phyloP scores from a whole-genome alignment of 2,797 vertebrate genomes.

The Manis pentadactyla region DNA sequence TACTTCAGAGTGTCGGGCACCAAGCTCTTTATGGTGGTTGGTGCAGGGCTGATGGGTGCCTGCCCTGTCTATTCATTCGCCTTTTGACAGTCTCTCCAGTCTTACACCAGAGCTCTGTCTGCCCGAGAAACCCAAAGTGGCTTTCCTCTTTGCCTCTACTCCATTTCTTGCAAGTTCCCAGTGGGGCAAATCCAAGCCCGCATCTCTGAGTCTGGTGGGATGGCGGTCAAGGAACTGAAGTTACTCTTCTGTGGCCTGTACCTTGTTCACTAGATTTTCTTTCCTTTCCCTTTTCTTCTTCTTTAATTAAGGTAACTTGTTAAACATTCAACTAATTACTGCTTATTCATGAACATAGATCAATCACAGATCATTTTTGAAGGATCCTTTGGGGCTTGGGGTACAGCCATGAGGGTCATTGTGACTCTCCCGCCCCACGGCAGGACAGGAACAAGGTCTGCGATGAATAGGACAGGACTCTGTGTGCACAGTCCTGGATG shows the following conservation, averaged over 20 bases:
- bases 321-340: background rate
- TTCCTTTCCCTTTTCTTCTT: background rate
- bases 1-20: background rate
- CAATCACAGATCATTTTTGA: background rate
- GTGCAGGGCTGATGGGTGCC: background rate
- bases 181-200: background rate
- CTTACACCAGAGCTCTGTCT: background rate
- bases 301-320: background rate
- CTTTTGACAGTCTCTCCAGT: background rate
- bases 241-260: background rate
- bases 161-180: background rate
- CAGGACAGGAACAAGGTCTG: background rate
- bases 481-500: fast-evolving
- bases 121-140: background rate
- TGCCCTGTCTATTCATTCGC: background rate
- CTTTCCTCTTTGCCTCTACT: background rate
- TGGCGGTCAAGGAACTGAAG: background rate
- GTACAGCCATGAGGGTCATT: background rate
- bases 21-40: background rate
- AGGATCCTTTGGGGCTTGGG: background rate
- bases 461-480: fast-evolving
- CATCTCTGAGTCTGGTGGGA: background rate
- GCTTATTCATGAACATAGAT: background rate
- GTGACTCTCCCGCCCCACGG: background rate
- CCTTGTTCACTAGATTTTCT: background rate